Evolutionary conservation across 1,140 invertebrate species (phyloP).

Genomic region (Mesaphorura yosii): DNA sequence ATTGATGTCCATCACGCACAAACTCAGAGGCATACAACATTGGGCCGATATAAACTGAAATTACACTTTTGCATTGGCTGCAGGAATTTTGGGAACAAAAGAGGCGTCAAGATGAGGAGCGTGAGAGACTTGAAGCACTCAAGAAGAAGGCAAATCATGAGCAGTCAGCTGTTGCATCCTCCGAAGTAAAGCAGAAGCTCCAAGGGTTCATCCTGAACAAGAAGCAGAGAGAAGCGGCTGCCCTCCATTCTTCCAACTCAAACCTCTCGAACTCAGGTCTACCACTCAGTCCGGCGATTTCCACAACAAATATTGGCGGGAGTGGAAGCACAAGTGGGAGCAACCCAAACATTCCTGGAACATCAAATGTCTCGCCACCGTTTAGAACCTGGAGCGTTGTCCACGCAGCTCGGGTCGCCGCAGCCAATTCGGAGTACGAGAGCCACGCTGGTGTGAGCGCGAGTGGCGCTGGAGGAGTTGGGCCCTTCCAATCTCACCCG

Average conservation of each 20-base stretch:
- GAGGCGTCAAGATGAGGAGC: conserved; percentile 50
- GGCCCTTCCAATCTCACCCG: conserved; percentile 32
- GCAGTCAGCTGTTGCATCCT: conserved; percentile 86
- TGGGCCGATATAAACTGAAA: too few relatives aligned
- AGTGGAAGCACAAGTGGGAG: conserved; percentile 50
- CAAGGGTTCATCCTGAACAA: conserved; percentile 83
- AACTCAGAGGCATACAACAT: too few relatives aligned
- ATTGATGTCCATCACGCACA: too few relatives aligned
- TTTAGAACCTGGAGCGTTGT: conserved; percentile 65
- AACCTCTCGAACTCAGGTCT: conserved; percentile 36
- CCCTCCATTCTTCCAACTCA: conserved; percentile 26
- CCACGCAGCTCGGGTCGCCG: conserved; percentile 11
- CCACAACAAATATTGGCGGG: conserved; percentile 33
- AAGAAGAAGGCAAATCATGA: conserved; percentile 87
- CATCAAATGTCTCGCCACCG: conserved; percentile 44
- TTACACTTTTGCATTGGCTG: too few relatives aligned
- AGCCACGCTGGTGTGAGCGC: conserved; percentile 8
- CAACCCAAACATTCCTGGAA: conserved; percentile 26
- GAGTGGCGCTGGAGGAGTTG: not conserved
- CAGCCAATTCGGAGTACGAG: too few relatives aligned
- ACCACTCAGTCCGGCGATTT: conserved; percentile 9
- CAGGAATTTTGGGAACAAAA: conserved; percentile 72
- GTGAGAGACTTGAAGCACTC: conserved; percentile 64
- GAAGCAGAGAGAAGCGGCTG: conserved; percentile 64
- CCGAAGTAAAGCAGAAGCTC: conserved; percentile 88